These are phyloP conservation scores for Arenicola marina DNA, from an alignment of 2,888 invertebrate genomes.

Conservation along the genomic window DNA sequence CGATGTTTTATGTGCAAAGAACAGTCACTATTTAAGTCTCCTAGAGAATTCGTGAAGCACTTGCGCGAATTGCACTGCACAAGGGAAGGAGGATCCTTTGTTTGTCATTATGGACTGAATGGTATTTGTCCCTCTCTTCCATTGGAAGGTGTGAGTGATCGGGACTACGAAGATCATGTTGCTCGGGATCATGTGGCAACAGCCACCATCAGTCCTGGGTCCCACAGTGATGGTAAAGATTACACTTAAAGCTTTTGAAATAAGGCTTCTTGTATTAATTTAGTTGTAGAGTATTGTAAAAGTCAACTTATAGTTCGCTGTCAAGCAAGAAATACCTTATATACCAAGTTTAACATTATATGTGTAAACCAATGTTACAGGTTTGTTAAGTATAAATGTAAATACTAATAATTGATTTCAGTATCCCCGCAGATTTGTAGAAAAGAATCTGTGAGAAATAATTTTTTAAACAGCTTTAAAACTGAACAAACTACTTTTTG, in stretches of 20 bases:
- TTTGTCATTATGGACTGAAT: slow-evolving; percentile 87
- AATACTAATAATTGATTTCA: too few relatives aligned
- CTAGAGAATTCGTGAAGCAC: slow-evolving; percentile 69
- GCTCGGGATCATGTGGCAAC: slow-evolving; percentile 67
- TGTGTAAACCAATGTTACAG: too few relatives aligned
- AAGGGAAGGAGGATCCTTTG: slow-evolving; percentile 82
- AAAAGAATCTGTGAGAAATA: too few relatives aligned
- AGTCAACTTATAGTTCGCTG: too few relatives aligned
- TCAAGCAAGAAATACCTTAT: too few relatives aligned
- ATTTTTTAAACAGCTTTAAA: too few relatives aligned
- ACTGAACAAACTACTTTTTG: background rate
- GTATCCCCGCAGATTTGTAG: too few relatives aligned
- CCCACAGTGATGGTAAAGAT: background rate
- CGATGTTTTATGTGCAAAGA: slow-evolving; percentile 16
- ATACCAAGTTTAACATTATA: too few relatives aligned
- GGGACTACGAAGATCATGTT: slow-evolving; percentile 86
- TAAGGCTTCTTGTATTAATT: background rate
- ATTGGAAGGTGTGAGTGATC: slow-evolving; percentile 85
- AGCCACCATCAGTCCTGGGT: slow-evolving; percentile 8
- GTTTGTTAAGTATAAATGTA: too few relatives aligned
- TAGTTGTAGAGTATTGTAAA: too few relatives aligned
- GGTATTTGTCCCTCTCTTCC: slow-evolving; percentile 84
- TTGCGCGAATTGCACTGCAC: slow-evolving; percentile 79
- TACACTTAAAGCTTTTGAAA: background rate
- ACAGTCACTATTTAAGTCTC: slow-evolving; percentile 46